Evolutionary conservation across 2,888 invertebrate species (phyloP), one percentile per base, ranked within the genome.

Genomic region (Metacarcinus magister): DNA sequence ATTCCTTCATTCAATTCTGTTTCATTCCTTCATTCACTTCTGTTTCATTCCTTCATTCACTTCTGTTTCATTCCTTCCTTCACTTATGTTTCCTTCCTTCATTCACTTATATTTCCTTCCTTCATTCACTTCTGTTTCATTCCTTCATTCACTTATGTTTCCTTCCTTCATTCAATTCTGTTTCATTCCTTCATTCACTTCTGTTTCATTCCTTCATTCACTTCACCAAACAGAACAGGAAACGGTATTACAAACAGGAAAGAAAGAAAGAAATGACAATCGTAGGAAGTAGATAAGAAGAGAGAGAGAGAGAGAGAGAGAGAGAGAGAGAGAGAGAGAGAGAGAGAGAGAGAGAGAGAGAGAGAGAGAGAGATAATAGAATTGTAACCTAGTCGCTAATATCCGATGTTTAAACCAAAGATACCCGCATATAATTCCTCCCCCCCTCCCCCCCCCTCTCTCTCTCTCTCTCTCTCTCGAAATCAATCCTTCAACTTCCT

Each of bases 251-350:
- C 32, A n/a, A 8, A 8, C 2, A 91, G 19, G 46, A 44, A n/a
- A 43, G 43, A 67, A 19, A 67, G 60, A 67, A 19, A 67, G 60
- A 67, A 19, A 67, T 39, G 39, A 39, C 39, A 39, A 39, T 39
- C 39, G 39, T 39, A 39, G 39, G 39, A 39, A 39, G 39, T 39
- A 39, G 39, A 39, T 39, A 39, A 39, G 39, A 19, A 67, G 60
- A 67, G 60, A 67, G 60, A 67, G 60, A 67, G 60, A 67, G 60
- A 67, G 60, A 60, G 60, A 60, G 60, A 60, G 60, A 67, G 60
- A 95, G 93, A 95, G 92, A 93, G 93, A 67, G 95, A 95, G 92
- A 92, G 93, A 95, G 32, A 67, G 67, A 19, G 75, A 28, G 92
- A 92, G 39, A 89, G 89, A 39, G 89, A 39, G 89, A 67, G 60